Evolutionary conservation across 1,140 invertebrate genomes (phyloP), one percentile per base, ranked within the genome.

Genomic region (Scaptodrosophila lebanonensis): DNA sequence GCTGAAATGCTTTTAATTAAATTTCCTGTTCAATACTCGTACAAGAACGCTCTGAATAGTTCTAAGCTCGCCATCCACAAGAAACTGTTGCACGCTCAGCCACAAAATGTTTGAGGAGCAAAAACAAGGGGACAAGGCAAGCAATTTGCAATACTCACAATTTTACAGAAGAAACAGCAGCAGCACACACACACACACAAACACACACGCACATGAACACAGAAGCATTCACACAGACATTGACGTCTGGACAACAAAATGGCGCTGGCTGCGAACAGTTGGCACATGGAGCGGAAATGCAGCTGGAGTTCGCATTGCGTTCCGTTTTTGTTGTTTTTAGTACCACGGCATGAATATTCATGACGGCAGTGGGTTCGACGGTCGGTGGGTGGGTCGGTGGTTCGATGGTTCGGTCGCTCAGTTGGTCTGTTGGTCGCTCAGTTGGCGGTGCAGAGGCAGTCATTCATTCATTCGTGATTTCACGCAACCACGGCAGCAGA

Each of bases 391-490:
- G n/a, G n/a, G n/a, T n/a, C n/a, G n/a, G 3, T 25, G 3, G 8
- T 25, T 25, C 22, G 22, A 4, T 25, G 22, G 3, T 25, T 25
- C 22, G 8, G 3, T 25, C 22, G 8, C 8, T 25, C 22, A 25
- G 3, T 25, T 8, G 22, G 3, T 25, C 22, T 4, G 3, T 25
- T 8, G 8, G 3, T 25, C n/a, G n/a, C n/a, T n/a, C n/a, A n/a
- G n/a, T n/a, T n/a, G n/a, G n/a, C n/a, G n/a, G n/a, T 72, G 73
- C 68, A 43, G 51, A 64, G 64, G 68, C 73, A 82, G 73, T 79
- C 73, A 79, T 79, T 79, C 73, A 73, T 79, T 79, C 73, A 79
- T 73, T 79, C 73, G 75, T 79, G 73, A 79, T 79, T 79, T 79
- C 75, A 79, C 73, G 75, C 73, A 73, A 73, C 44, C 59, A 75